A percentile compares a stretch with the other conserved stretches of the same genome.
These are phyloP conservation scores for Cyanoramphus novaezelandiae DNA, from an alignment of 2,113 vertebrate species.

Conservation along the genomic window DNA sequence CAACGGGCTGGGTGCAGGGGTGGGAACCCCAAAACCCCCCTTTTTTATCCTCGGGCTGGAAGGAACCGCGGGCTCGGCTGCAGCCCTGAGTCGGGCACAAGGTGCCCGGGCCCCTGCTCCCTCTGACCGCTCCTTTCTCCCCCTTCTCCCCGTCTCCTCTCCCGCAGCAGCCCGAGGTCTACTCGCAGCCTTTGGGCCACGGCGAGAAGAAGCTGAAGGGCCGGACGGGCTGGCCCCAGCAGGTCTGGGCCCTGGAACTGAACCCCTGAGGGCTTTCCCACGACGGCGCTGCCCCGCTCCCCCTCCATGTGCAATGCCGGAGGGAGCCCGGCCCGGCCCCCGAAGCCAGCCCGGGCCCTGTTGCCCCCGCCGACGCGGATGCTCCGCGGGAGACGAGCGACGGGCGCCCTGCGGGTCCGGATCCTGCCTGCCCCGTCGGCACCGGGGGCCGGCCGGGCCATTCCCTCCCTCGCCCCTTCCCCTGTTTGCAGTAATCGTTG, in stretches of 20 bases:
- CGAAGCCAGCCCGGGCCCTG: neutral
- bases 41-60: neutral
- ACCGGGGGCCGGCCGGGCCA: neutral
- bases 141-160: neutral
- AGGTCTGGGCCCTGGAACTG: slow-evolving; percentile 96
- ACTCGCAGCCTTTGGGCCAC: slow-evolving; percentile 77
- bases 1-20: neutral
- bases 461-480: neutral
- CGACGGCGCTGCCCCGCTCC: neutral
- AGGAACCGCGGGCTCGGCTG: neutral
- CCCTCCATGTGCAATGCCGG: slow-evolving; percentile 51
- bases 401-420: neutral
- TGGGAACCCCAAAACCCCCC: neutral
- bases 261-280: slow-evolving; percentile 82
- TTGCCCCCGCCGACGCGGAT: neutral
- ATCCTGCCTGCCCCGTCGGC: neutral
- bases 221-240: slow-evolving; percentile 97
- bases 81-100: neutral
- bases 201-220: slow-evolving; percentile 92
- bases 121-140: neutral
- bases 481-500: neutral
- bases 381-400: neutral
- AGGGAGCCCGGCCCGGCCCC: neutral
- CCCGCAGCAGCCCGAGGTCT: slow-evolving; percentile 78
- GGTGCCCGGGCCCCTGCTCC: neutral